Base-by-base conservation (phyloP, 2,113 vertebrate genomes). In the Thryonomys swinderianus region DNA sequence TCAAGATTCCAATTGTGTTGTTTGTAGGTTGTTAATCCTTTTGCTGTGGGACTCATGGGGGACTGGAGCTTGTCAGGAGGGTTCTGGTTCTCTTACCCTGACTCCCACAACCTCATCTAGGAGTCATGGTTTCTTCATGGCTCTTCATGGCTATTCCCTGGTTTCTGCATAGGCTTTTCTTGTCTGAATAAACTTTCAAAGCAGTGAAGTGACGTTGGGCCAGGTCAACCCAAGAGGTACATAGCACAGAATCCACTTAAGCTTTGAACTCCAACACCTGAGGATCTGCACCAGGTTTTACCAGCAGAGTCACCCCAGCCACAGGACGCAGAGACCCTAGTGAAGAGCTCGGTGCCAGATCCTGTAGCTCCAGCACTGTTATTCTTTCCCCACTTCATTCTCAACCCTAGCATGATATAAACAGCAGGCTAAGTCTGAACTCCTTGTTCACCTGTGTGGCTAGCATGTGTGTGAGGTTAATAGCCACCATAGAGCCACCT, bases 161-260 rank as follows among this genome's bases (percentile, higher is more conserved):
- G 25, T 67, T 37, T 92, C 69, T 87, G 23, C 48, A 7, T 12
- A 81, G 32, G 48, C 64, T 81, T 87, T 78, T 93, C 51, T 88
- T 51, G 37, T 81, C 81, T 67, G 67, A 94, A 27, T 91, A 81
- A 92, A 89, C 67, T 74, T 64, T 66, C 57, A 90, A 90, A 51
- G 40, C 64, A 84, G 59, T 57, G 59, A 80, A 48, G 69, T 85
- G 61, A 91, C 69, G 81, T 90, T 85, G 76, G 57, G 18, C 55
- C 51, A 40, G n/a, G 84, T 81, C 64, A 34, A 71, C 79, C 64
- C 81, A 84, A 88, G 13, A 42, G 20, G 73, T 66, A 53, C 32
- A 34, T 61, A 59, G 37, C 48, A 37, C 5, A 13, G 85, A 95
- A 67, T 82, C 73, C 71, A 42, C 69, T 32, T 66, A 34, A 67